A percentile compares a stretch with the other conserved stretches of the same genome.
Conservation (phyloP, 2,113 vertebrate genomes). For the Heterochromis multidens region DNA sequence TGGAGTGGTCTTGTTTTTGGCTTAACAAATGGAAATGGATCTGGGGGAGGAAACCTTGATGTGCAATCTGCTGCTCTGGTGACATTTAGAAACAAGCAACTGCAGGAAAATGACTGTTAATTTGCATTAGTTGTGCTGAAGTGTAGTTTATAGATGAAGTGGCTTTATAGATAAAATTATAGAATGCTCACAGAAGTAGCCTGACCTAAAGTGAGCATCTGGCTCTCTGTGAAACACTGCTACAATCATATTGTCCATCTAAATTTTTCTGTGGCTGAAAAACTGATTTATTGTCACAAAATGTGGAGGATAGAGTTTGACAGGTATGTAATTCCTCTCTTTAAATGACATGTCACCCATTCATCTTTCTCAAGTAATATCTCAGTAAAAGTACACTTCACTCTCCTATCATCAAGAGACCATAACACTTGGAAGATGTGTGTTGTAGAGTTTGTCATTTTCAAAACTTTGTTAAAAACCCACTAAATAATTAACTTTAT, state of each 20-base stretch:
- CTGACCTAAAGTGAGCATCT: background rate
- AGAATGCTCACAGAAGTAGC: background rate
- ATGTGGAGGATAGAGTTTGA: background rate
- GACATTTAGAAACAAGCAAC: constrained; percentile 29
- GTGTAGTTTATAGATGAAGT: background rate
- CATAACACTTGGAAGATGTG: background rate
- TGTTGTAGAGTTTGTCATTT: background rate
- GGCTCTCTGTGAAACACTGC: background rate
- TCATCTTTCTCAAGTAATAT: background rate
- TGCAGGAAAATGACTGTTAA: background rate
- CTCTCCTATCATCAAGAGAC: background rate
- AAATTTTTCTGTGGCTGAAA: background rate
- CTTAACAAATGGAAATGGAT: constrained; percentile 21
- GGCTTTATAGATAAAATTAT: background rate
- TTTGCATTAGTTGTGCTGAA: background rate
- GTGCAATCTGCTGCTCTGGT: background rate
- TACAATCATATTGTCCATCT: background rate
- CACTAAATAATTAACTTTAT: background rate
- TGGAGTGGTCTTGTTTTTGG: constrained; percentile 12
- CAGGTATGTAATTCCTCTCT: background rate
- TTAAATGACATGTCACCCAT: background rate
- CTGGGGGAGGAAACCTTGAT: background rate
- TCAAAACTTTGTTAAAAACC: background rate
- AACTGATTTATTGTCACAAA: background rate
- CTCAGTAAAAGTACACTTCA: background rate